Evolutionary conservation across 1,140 invertebrate species (phyloP).

Genomic region (Drosophila pseudoananassae): DNA sequence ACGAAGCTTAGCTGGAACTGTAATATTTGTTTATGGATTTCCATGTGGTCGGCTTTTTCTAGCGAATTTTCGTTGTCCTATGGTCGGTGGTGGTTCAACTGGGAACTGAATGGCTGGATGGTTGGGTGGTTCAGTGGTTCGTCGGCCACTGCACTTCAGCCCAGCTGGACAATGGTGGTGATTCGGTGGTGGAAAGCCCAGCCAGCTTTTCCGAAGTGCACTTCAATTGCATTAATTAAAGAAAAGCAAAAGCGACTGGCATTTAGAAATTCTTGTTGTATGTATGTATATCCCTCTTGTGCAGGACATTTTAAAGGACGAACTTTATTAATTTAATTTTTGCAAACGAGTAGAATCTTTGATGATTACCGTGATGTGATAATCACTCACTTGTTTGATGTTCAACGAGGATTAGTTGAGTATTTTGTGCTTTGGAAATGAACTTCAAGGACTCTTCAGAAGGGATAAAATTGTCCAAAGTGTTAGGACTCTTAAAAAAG

Average conservation of each 20-base stretch:
- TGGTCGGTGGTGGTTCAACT: conserved; percentile 15
- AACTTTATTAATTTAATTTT: conserved; percentile 35
- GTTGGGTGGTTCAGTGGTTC: conserved; percentile 7
- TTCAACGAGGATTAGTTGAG: conserved; percentile 27
- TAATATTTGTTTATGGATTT: conserved; percentile 63
- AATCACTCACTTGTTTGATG: conserved; percentile 30
- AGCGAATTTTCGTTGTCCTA: neutral
- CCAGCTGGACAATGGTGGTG: neutral
- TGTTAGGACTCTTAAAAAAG: neutral
- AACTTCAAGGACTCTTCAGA: neutral
- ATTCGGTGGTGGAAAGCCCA: conserved; percentile 58
- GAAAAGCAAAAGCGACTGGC: conserved; percentile 39
- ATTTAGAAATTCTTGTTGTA: conserved; percentile 17
- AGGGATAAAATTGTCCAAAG: neutral
- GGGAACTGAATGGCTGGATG: neutral
- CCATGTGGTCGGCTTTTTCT: conserved; percentile 52
- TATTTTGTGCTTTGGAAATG: conserved; percentile 5
- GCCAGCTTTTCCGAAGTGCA: conserved; percentile 64
- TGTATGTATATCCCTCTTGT: conserved; percentile 9
- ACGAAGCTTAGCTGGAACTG: conserved; percentile 34
- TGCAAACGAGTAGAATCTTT: conserved; percentile 8
- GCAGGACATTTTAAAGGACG: conserved; percentile 1
- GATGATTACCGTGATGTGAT: conserved; percentile 24
- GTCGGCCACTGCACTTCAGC: conserved; percentile 12
- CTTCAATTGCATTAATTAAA: conserved; percentile 79